A percentile compares a stretch with the other conserved stretches of the same genome.
Evolutionary conservation across 1,140 invertebrate species (phyloP).

Genomic region (Euura lappo): DNA sequence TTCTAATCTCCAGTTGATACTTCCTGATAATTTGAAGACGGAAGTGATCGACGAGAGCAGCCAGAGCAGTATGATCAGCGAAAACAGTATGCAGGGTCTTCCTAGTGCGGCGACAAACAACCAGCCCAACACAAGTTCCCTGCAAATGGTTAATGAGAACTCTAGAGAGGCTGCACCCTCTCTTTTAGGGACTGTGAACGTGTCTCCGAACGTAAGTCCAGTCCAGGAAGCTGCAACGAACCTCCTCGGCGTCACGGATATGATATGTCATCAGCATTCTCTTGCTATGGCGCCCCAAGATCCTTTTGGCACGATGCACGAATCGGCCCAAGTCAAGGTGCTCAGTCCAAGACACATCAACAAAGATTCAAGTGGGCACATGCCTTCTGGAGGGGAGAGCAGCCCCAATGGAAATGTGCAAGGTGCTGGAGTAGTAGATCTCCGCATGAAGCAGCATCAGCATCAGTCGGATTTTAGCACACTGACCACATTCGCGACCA

Average conservation of each 20-base stretch:
- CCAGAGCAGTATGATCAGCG: constrained; percentile 64
- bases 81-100: constrained; percentile 57
- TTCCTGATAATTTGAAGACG: constrained; percentile 67
- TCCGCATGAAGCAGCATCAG: constrained; percentile 58
- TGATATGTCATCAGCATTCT: constrained; percentile 52
- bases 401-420: constrained; percentile 38
- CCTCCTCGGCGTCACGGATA: constrained; percentile 52
- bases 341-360: constrained; percentile 54
- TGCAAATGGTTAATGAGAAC: constrained; percentile 51
- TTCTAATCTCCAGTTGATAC: constrained; percentile 54
- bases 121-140: constrained; percentile 37
- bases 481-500: constrained; percentile 44
- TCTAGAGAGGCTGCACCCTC: constrained; percentile 43
- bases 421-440: constrained; percentile 52
- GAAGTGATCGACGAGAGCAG: constrained; percentile 75
- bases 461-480: constrained; percentile 45
- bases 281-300: constrained; percentile 39
- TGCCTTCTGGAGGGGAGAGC: constrained; percentile 45
- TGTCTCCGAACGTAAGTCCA: constrained; percentile 36
- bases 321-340: constrained; percentile 50
- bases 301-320: constrained; percentile 48
- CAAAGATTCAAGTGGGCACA: constrained; percentile 58
- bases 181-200: constrained; percentile 34
- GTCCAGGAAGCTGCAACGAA: constrained; percentile 43
- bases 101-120: constrained; percentile 34